A percentile compares a stretch with the other conserved stretches of the same genome.
Evolutionary conservation across 2,888 invertebrate species (phyloP).

Genomic region (Apamea epomidion): DNA sequence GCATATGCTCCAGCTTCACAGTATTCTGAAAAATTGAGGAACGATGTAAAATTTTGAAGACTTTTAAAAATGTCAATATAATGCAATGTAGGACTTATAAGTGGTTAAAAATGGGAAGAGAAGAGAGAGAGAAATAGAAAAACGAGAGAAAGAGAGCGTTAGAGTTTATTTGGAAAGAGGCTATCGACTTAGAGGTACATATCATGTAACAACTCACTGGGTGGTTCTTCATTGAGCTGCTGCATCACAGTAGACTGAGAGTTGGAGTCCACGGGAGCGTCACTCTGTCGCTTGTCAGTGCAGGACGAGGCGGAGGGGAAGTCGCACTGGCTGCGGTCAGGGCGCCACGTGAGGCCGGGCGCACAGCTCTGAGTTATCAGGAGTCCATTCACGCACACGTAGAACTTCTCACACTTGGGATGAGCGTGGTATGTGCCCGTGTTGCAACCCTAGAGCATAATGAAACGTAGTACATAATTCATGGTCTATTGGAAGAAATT

Average conservation of each 20-base stretch:
- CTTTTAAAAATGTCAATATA: background rate
- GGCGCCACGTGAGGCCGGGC: slow-evolving; percentile 94
- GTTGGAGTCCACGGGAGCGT: slow-evolving; percentile 74
- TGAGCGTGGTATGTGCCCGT: slow-evolving; percentile 94
- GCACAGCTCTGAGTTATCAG: slow-evolving; percentile 93
- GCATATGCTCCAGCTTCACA: slow-evolving; percentile 92
- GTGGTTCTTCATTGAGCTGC: slow-evolving; percentile 71
- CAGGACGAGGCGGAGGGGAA: slow-evolving; percentile 93
- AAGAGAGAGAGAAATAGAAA: background rate
- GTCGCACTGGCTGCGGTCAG: slow-evolving; percentile 93
- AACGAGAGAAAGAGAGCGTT: background rate
- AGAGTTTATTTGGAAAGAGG: background rate
- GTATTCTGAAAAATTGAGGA: slow-evolving; percentile 77
- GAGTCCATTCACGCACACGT: slow-evolving; percentile 94
- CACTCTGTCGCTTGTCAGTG: slow-evolving; percentile 79
- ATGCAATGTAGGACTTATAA: background rate
- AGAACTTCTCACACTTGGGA: slow-evolving; percentile 93
- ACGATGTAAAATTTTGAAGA: background rate
- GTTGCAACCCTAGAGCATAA: slow-evolving; percentile 87
- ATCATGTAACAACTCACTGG: slow-evolving; percentile 40
- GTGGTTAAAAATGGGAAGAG: background rate
- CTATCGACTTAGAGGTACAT: background rate
- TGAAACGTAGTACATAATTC: background rate
- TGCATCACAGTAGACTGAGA: slow-evolving; percentile 72
- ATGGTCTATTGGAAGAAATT: background rate